Base-by-base conservation (phyloP, 2,888 invertebrate species). In the Dioctria rufipes region DNA sequence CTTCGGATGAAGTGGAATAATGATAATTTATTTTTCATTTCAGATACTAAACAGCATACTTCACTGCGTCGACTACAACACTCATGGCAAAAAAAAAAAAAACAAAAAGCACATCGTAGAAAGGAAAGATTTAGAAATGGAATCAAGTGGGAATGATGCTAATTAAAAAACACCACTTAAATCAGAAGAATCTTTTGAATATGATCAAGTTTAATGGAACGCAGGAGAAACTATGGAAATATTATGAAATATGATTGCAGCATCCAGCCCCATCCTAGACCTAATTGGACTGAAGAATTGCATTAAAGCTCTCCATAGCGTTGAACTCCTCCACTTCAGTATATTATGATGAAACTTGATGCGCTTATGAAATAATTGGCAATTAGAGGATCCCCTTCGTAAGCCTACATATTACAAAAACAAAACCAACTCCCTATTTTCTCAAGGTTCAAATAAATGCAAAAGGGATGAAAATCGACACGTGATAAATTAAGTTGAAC, bases 311-410 rank as follows among this genome's bases (percentile, higher is more conserved):
- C 63, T 78, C 60, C 40, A 8, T 1, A 46, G 58, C 71, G 80
- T 49, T 39, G 73, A 65, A 81, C 75, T 73, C 5, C 8, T 46
- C 73, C 75, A 71, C 60, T 69, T 78, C 82, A 80, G 80, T 82
- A 80, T 40, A 78, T 25, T 25, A 25, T 78, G 61, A 78, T 49
- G 82, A 39, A 82, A 82, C 79, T 78, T 78, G 80, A 82, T 73
- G 73, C 80, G 80, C 78, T 82, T 82, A 80, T 80, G 49, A 78
- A 67, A 75, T 79, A 79, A 82, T 78, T 82, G 80, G 60, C 73
- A 78, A 82, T 82, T 82, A 60, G 9, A 13, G 13, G 61, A 60
- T n/a, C 25, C 61, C 58, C 43, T 8, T 60, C 37, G 43, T 4
- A 61, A n/a, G 60, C 75, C 65, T 65, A 25, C 25, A 25, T 25